Evolutionary conservation across 2,113 vertebrate species (phyloP), one percentile per base, ranked within the genome.

Genomic region (Sturnus vulgaris): DNA sequence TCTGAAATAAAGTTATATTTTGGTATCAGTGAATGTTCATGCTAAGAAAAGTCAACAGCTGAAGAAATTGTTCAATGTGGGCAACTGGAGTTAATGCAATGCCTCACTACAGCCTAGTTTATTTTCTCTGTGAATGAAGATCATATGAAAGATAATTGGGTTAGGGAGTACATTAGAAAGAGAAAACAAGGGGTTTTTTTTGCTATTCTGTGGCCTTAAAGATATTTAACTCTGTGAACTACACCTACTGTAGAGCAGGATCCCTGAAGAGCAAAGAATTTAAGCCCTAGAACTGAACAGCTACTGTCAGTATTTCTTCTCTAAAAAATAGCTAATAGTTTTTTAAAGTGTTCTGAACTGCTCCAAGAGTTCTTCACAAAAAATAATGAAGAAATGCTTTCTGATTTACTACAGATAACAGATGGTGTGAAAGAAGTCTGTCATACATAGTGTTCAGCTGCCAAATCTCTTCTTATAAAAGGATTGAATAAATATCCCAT

Each of bases 371-470:
- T 28, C 14, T 79, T 46, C 28, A 65, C 10, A 53, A 82, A 93
- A 95, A 81, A 10, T 35, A 86, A 60, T 23, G 15, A 42, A 91
- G 37, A 93, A 86, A 86, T 78, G 19, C 19, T 83, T 93, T 94
- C 82, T 61, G 76, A 97, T 90, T 95, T 96, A 24, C 33, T 88
- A 56, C 78, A 88, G 77, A 95, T 90, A 97, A 77, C 95, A 97
- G 94, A 94, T 96, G 94, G 92, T 88, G 69, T 78, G 82, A 92
- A 96, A 92, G 39, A 92, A 95, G 59, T 89, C 72, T 93, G 91
- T 93, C 87, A 92, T 77, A 94, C 55, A 77, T 95, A 90, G 78
- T 73, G 79, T 40, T 96, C 79, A 91, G 79, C 91, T 97, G 93
- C 88, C 93, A 95, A 95, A 91, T 91, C 73, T 83, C 64, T 79